Conservation (phyloP, 2,797 vertebrate species). For the Clarias platycephalus region DNA sequence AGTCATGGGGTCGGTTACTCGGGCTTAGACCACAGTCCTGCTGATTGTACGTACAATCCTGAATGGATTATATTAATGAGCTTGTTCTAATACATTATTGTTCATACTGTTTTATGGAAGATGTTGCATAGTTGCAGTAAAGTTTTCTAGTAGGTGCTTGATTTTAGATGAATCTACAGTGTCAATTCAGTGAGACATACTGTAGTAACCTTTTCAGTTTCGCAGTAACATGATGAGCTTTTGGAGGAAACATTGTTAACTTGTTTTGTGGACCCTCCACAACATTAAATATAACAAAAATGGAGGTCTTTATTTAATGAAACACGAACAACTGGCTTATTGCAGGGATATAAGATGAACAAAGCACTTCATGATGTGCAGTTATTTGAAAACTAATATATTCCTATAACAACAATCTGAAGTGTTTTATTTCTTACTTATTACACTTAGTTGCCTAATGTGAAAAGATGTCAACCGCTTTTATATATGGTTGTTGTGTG, state of each 20-base stretch:
- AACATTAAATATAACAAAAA: neutral
- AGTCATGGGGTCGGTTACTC: neutral
- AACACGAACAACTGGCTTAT: neutral
- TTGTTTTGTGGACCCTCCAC: neutral
- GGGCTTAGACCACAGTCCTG: neutral
- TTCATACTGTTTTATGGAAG: neutral
- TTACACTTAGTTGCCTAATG: neutral
- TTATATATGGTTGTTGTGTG: neutral
- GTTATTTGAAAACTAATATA: neutral
- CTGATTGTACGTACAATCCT: neutral
- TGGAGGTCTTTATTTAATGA: neutral
- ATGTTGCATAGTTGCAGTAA: neutral
- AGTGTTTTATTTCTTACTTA: constrained; percentile 5
- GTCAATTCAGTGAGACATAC: neutral
- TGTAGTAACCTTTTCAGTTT: too few species aligned
- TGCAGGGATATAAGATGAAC: neutral
- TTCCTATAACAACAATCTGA: neutral
- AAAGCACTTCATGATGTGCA: neutral
- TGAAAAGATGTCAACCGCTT: neutral
- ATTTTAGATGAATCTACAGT: neutral
- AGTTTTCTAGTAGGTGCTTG: neutral
- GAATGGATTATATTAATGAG: neutral
- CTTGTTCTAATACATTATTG: neutral
- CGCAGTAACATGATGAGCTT: neutral
- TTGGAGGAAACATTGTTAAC: neutral